phyloP scores from a whole-genome alignment of 2,888 invertebrate species.

The Brachyptera risi region DNA sequence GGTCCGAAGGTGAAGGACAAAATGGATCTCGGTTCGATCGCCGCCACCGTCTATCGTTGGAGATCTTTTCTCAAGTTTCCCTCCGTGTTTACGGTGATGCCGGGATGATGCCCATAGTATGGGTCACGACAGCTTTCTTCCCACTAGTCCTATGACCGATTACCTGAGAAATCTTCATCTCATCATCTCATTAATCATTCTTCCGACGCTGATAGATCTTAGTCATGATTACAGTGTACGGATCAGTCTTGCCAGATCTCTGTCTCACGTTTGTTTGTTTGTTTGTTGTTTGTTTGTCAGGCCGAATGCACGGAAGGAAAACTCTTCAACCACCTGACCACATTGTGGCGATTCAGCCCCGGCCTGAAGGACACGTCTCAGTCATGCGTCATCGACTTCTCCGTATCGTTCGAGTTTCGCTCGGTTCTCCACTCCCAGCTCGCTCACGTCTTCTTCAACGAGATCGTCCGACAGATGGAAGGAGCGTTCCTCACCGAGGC shows the following conservation, averaged over 20 bases:
- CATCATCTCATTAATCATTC: no score
- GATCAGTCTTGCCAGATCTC: no score
- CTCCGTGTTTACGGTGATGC: no score
- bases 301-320: conserved; percentile 87
- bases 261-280: no score
- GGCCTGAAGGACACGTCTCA: conserved; percentile 76
- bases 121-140: not conserved
- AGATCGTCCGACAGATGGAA: conserved; percentile 95
- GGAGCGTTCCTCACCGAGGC: conserved; percentile 88
- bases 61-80: no score
- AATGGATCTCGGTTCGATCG: no score
- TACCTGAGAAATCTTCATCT: not conserved
- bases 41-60: no score
- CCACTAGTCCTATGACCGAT: not conserved
- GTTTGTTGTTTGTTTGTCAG: conserved; percentile 25
- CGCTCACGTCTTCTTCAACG: conserved; percentile 91
- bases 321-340: conserved; percentile 83
- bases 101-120: no score
- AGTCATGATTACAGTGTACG: no score
- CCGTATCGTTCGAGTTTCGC: conserved; percentile 86
- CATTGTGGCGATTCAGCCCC: conserved; percentile 88
- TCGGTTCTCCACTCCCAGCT: conserved; percentile 84
- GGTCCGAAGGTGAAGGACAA: no score
- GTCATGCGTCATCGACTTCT: conserved; percentile 87
- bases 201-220: no score